Base-by-base conservation (phyloP, 2,888 invertebrate genomes). In the Rhaphigaster nebulosa region DNA sequence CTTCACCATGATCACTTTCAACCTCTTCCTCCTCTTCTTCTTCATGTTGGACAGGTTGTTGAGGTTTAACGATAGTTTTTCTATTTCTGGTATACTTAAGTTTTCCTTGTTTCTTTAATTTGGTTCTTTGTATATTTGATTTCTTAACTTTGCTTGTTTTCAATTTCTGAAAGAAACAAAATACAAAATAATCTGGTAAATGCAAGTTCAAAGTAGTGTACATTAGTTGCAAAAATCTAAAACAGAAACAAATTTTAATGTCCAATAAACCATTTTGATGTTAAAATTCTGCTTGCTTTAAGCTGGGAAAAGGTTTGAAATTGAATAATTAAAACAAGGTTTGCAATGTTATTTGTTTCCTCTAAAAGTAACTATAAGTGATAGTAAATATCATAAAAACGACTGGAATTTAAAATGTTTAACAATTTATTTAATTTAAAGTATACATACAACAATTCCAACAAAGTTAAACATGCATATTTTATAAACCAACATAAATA, bases 121-220 rank as follows among this genome's bases (percentile, higher is more conserved):
- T 95, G 91, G 95, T 95, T 3, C 95, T 95, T 2, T 95, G 95
- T 91, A 95, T 95, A 92, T 95, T 95, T 92, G 94, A 95, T 92
- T 94, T 94, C 92, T 95, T 95, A 15, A 95, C 94, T 92, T 94
- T 95, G 92, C 95, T 95, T 1, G 95, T 94, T 93, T 95, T 95
- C 70, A 93, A 92, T 93, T 92, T 92, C 91, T 91, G 29, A 50
- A 91, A 91, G 10, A 38, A 60, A 76, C 1, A 38, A 80, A 80
- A 41, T 41, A 23, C 23, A 18, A 0, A n/a, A 60, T 60, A 60
- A n/a, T 60, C 60, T 60, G 13, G 1, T n/a, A n/a, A 60, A n/a
- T 13, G 13, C 26, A 60, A 60, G 12, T 60, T 60, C 13, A 13
- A 60, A n/a, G 60, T 60, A 56, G 26, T 23, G 6, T 26, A 26